Evolutionary conservation across 1,140 invertebrate species (phyloP).

Genomic region (Cotesia glomerata): DNA sequence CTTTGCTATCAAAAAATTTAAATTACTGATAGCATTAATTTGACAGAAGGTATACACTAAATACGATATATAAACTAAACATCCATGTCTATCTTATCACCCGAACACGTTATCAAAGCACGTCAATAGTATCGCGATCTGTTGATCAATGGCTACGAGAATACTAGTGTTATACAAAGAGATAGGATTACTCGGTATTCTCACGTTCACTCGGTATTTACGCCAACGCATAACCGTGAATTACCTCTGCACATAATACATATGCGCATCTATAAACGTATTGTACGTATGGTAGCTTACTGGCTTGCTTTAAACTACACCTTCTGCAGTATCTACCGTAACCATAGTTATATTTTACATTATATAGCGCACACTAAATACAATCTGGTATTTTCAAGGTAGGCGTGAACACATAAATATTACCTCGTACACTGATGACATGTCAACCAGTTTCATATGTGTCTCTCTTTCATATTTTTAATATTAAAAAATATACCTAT

Average conservation of each 20-base stretch:
- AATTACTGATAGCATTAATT: no score
- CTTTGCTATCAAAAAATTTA: no score
- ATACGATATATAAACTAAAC: no score
- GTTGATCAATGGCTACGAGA: conserved; percentile 16
- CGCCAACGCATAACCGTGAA: conserved; percentile 10
- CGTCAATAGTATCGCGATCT: conserved; percentile 3
- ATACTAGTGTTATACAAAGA: background rate
- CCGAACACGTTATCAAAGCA: background rate
- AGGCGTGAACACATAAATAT: conserved; percentile 12
- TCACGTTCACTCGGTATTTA: conserved; percentile 19
- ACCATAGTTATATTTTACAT: background rate
- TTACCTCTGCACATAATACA: background rate
- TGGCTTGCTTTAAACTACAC: background rate
- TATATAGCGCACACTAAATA: background rate
- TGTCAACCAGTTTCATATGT: no score
- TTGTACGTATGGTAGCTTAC: background rate
- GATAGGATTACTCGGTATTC: conserved; percentile 18
- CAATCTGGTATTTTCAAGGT: background rate
- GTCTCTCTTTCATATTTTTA: background rate
- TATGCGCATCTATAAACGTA: background rate
- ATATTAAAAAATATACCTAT: no score
- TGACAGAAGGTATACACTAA: no score
- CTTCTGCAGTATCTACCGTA: background rate
- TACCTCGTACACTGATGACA: background rate
- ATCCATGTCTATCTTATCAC: conserved; percentile 14